A percentile compares a stretch with the other conserved stretches of the same genome.
These are phyloP conservation scores for Phyllotreta striolata DNA, from an alignment of 2,888 invertebrate genomes.

Conservation along the genomic window DNA sequence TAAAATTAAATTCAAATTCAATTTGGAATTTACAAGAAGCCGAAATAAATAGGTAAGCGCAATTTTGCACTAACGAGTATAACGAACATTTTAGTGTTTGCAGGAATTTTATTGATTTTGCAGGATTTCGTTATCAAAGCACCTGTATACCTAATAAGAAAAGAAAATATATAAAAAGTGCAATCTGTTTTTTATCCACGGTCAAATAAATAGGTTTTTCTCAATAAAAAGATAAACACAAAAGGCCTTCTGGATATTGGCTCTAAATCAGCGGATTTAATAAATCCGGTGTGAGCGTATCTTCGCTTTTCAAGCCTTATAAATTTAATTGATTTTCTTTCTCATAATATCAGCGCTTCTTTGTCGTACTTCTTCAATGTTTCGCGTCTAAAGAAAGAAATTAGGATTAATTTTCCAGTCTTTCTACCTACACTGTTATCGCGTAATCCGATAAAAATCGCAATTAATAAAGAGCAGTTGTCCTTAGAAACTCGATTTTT, in stretches of 20 bases:
- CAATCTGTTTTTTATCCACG: slow-evolving; percentile 1
- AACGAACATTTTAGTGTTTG: no score
- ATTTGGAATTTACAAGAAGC: no score
- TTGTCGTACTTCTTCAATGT: slow-evolving; percentile 1
- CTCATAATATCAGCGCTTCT: slow-evolving; percentile 10
- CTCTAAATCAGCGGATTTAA: slow-evolving; percentile 17
- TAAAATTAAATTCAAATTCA: no score
- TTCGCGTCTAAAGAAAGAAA: slow-evolving; percentile 7
- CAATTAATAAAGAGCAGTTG: no score
- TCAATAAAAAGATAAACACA: slow-evolving; percentile 18
- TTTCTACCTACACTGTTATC: no score
- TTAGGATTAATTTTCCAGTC: not conserved
- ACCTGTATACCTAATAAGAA: not conserved
- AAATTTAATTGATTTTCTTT: slow-evolving; percentile 18
- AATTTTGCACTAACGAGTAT: no score
- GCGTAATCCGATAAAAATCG: no score
- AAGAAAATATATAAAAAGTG: not conserved
- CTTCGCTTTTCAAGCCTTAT: slow-evolving; percentile 19
- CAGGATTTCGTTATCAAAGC: no score
- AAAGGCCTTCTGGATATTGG: slow-evolving; percentile 16
- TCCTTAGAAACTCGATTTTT: no score
- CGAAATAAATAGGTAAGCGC: no score
- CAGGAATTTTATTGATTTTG: no score
- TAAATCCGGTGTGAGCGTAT: slow-evolving; percentile 13
- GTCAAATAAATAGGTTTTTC: slow-evolving; percentile 11